Conservation (phyloP, 2,797 vertebrate species). For the Galago senegalensis region DNA sequence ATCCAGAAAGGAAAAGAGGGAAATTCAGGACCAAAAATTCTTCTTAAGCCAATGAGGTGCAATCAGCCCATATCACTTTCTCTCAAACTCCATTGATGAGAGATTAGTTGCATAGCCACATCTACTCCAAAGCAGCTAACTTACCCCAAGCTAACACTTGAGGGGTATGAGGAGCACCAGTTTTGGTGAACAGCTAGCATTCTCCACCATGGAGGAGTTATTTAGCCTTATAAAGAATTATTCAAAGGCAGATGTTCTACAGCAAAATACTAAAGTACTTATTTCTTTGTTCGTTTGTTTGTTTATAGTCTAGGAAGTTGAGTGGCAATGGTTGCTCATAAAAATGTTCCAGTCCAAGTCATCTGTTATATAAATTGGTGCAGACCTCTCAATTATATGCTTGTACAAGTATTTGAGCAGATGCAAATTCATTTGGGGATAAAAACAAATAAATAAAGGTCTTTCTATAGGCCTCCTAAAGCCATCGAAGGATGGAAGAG, state of each 20-base stretch:
- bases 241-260: neutral
- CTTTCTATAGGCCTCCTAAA: neutral
- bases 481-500: neutral
- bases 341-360: neutral
- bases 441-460: conserved; percentile 5
- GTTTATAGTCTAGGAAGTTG: neutral
- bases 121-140: neutral
- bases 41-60: neutral
- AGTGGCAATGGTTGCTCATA: neutral
- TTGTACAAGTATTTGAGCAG: conserved; percentile 6
- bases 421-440: conserved; percentile 18
- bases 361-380: neutral
- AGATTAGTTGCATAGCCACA: neutral
- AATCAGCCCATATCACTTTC: neutral
- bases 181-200: neutral
- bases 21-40: neutral
- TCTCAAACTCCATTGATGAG: neutral
- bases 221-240: neutral
- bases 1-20: neutral
- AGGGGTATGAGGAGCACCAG: neutral
- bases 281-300: neutral
- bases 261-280: neutral
- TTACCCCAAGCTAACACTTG: no score
- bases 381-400: neutral
- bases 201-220: neutral